Evolutionary conservation across 2,113 vertebrate species (phyloP).

Genomic region (Phasianus colchicus): DNA sequence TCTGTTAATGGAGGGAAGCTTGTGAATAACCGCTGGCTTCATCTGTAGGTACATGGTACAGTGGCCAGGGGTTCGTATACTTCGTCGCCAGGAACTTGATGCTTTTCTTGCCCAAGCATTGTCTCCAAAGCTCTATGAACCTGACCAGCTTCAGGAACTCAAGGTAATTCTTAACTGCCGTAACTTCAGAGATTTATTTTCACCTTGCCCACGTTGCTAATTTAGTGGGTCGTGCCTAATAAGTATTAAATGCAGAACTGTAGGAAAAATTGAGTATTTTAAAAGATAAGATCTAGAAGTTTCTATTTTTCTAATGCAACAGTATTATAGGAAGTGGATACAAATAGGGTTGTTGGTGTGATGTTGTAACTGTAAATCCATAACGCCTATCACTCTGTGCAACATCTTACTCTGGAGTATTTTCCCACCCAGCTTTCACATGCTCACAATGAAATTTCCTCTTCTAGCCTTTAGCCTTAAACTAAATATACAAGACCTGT

Average conservation of each 20-base stretch:
- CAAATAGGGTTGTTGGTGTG: neutral
- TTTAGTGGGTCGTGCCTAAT: neutral
- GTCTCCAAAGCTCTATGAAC: slow-evolving; percentile 97
- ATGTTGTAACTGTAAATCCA: neutral
- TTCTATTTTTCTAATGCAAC: neutral
- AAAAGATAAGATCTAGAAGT: neutral
- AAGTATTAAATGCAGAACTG: neutral
- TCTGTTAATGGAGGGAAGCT: neutral
- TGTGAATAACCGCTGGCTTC: neutral
- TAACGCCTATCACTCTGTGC: neutral
- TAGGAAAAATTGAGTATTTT: neutral
- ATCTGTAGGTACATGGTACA: slow-evolving; percentile 93
- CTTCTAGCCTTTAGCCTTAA: neutral
- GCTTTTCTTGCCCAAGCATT: slow-evolving; percentile 96
- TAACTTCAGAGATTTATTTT: neutral
- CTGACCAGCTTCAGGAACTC: slow-evolving; percentile 97
- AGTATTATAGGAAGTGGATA: neutral
- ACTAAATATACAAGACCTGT: neutral
- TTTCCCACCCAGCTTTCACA: neutral
- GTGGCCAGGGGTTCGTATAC: slow-evolving; percentile 95
- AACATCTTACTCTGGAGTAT: neutral
- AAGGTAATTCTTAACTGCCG: slow-evolving; percentile 83
- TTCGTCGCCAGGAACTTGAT: slow-evolving; percentile 95
- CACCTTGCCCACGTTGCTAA: neutral
- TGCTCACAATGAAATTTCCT: neutral